Conservation (phyloP, 37 sponge, comb jelly and placozoan species). For the Dysidea cf. avara region DNA sequence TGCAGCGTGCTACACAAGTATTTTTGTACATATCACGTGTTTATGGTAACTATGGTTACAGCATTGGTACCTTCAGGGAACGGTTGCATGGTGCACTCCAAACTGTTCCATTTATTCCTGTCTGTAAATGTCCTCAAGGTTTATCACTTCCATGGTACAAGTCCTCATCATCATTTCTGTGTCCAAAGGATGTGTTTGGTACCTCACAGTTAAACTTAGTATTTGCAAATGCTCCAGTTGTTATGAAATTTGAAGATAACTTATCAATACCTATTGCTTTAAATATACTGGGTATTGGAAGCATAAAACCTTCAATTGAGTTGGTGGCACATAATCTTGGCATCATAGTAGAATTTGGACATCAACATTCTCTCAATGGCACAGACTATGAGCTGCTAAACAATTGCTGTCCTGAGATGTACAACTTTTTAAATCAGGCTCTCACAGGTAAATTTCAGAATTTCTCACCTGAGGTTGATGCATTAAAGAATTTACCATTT, state of each 20-base stretch:
- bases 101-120: no score
- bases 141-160: no score
- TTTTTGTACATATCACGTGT: constrained; percentile 23
- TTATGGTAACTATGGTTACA: neutral
- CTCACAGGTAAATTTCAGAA: neutral
- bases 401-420: constrained; percentile 12
- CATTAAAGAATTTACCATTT: constrained; percentile 10
- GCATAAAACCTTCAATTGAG: neutral
- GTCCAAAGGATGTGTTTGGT: no score
- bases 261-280: no score
- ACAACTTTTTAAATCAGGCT: constrained; percentile 8
- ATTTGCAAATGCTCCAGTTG: no score
- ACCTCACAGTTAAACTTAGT: no score
- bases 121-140: no score
- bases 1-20: constrained; percentile 10
- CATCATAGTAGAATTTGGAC: neutral
- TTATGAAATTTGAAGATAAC: no score
- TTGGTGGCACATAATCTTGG: constrained; percentile 15
- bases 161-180: no score
- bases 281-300: neutral
- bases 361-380: neutral
- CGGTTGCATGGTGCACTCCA: no score
- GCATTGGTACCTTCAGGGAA: no score
- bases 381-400: neutral
- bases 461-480: neutral